Base-by-base conservation (phyloP, 2,888 invertebrate species). In the Ypsolopha scabrella region DNA sequence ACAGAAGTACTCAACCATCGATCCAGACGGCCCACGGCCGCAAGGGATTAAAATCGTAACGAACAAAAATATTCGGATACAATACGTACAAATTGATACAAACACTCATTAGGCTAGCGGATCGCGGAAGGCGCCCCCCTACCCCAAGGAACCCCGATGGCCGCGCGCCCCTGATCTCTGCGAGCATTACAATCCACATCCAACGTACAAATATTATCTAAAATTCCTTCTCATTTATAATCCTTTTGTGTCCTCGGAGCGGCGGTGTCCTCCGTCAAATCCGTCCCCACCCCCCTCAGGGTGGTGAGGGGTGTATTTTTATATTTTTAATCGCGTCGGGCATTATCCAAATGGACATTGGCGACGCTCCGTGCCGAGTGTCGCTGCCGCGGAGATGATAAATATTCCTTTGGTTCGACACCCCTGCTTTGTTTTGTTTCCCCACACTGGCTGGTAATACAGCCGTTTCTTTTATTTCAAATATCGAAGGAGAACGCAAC, bases 221-320 rank as follows among this genome's bases (percentile, higher is more conserved):
- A 85, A 87, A 87, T 86, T 87, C 86, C 86, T 87, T 85, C 87
- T 87, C 86, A 87, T 87, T 87, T 86, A 86, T 86, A 87, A 87
- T 87, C 87, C 86, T 87, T 87, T 87, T 86, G 86, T 87, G 85
- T 86, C 85, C 82, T 83, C 82, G 76, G 47, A 33, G 80, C 74
- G 55, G 82, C 80, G 79, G 81, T 77, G 81, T 85, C 86, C 83
- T 85, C 85, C 85, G 85, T 81, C 85, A 80, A 76, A 75, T 67
- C 72, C 71, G 60, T 61, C 64, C 61, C 57, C 53, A 51, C 44
- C 54, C 58, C 61, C 64, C 59, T 63, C 60, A 60, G 62, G 62
- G 61, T 67, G 66, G 8, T 58, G 67, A 68, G 63, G 75, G 79
- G 78, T 79, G 80, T 85, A 86, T 86, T 86, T 86, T 86, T 86